Evolutionary conservation across 23 tunicate species (phyloP).

Genomic region (Trididemnum nubilum): DNA sequence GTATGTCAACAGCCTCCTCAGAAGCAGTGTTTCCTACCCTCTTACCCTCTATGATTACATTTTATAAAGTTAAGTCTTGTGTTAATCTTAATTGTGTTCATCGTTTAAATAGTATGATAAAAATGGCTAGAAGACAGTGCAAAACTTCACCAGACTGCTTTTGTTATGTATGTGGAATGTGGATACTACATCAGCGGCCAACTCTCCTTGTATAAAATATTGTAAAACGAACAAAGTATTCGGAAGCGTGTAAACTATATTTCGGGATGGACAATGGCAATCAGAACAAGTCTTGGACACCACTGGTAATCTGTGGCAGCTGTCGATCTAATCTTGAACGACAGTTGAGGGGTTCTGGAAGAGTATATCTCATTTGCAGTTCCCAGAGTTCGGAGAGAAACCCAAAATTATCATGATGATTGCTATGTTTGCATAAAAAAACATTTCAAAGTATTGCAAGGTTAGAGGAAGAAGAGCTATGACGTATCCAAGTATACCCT

Average conservation of each 20-base stretch:
- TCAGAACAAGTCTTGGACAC: conserved; percentile 34
- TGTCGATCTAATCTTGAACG: conserved; percentile 43
- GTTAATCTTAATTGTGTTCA: too few relatives aligned
- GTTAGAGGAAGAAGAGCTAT: conserved; percentile 37
- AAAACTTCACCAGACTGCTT: too few relatives aligned
- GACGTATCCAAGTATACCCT: conserved; percentile 33
- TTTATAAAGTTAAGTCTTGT: too few relatives aligned
- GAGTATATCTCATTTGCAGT: conserved; percentile 36
- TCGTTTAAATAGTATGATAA: too few relatives aligned
- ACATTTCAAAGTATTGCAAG: conserved; percentile 30
- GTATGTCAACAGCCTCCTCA: too few relatives aligned
- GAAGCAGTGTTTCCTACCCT: neutral
- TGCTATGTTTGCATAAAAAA: conserved; percentile 30
- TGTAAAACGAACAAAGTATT: conserved; percentile 30
- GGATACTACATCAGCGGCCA: conserved; percentile 19
- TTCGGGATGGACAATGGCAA: conserved; percentile 35
- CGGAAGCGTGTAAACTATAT: conserved; percentile 24
- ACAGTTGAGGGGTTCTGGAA: conserved; percentile 32
- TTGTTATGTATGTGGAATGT: neutral
- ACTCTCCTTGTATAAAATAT: conserved; percentile 20
- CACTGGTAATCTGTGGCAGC: conserved; percentile 33
- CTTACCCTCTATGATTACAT: neutral
- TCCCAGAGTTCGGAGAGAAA: conserved; percentile 11
- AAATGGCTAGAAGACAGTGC: too few relatives aligned
- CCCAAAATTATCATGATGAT: conserved; percentile 13